Evolutionary conservation across 2,113 vertebrate genomes (phyloP).

Genomic region (Menidia beryllina): DNA sequence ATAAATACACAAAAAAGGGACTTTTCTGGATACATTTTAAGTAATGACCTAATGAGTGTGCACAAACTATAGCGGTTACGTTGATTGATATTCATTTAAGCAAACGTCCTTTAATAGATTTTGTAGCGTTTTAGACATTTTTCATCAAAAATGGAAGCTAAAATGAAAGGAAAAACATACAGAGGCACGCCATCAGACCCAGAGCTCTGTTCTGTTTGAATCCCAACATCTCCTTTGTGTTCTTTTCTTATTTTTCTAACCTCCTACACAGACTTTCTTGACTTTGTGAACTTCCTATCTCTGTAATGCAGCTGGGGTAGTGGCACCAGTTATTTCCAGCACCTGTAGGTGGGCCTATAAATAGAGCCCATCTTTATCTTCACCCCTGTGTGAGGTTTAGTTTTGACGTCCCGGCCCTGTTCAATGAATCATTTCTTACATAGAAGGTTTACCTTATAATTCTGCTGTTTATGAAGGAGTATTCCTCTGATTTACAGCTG

Average conservation of each 20-base stretch:
- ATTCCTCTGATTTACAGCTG: neutral
- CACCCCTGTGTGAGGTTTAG: conserved; percentile 48
- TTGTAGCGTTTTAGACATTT: neutral
- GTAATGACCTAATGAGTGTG: no score
- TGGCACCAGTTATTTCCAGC: conserved; percentile 57
- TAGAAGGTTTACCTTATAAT: neutral
- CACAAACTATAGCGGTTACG: no score
- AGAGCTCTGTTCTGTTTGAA: neutral
- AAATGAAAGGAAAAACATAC: neutral
- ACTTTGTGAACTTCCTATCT: conserved; percentile 29
- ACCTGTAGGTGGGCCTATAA: conserved; percentile 61
- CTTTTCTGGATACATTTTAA: neutral
- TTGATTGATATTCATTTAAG: neutral
- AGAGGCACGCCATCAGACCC: neutral
- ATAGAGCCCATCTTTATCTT: conserved; percentile 53
- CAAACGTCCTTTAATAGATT: neutral
- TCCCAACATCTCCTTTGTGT: neutral
- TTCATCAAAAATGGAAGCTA: neutral
- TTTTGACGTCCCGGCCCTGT: conserved; percentile 54
- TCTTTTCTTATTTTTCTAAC: conserved; percentile 4
- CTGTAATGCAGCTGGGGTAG: conserved; percentile 38
- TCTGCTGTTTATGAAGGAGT: conserved; percentile 1
- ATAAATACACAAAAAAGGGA: no score
- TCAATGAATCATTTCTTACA: conserved; percentile 13
- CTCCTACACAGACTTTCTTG: conserved; percentile 13